Base-by-base conservation (phyloP, 2,113 vertebrate species). In the Strix aluco region DNA sequence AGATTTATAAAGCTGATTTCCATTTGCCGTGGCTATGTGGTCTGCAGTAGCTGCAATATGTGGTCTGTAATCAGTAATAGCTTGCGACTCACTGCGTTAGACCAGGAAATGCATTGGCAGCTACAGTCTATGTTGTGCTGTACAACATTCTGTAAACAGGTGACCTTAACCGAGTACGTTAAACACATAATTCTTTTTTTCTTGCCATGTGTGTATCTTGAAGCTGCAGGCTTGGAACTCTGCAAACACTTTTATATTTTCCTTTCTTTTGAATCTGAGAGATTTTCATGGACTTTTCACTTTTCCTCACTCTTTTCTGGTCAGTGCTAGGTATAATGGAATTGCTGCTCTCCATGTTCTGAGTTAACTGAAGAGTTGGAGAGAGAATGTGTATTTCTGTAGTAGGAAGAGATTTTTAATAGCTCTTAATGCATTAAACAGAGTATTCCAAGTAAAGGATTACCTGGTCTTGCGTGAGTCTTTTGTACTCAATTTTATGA, bases 341-440 rank as follows among this genome's bases (percentile, higher is more conserved):
- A 36, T 12, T 81, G 51, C 46, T 57, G 4, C 13, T 79, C 5
- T 36, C 3, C 2, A 18, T 61, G 4, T 55, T 73, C 6, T 6
- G 36, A 74, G 22, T 23, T 92, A 71, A 30, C 3, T 66, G 55
- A 55, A 47, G 20, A 92, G 46, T 8, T 63, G 25, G 16, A 78
- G 22, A 79, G 10, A 54, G 9, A 52, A 36, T 40, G 5, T 47
- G 0, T 61, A 12, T 65, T 89, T 66, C 10, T 71, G 5, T 67
- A 30, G 6, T 23, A 30, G 20, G 34, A 82, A 51, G 29, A 54
- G 18, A 47, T 52, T 86, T 80, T 81, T 57, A 65, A 6, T 72
- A 74, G 29, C 26, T 85, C 21, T 75, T 36, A 32, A 32, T 0
- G 0, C 1, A 3, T 59, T 11, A 78, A 89, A 13, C 7, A 34